These are phyloP conservation scores for Drosophila littoralis DNA, from an alignment of 1,140 invertebrate species.

Conservation along the genomic window DNA sequence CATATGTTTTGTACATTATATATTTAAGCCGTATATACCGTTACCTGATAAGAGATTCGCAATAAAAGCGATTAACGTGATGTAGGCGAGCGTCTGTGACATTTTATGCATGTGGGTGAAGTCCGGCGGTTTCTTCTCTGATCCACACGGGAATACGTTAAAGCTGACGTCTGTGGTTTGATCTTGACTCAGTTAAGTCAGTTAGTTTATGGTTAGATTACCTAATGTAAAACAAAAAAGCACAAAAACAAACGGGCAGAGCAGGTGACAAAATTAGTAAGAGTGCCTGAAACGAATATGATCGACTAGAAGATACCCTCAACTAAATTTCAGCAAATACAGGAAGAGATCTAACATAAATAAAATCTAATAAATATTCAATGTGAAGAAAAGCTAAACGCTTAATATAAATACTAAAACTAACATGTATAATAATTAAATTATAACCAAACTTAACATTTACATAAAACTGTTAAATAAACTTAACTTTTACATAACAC, in stretches of 20 bases:
- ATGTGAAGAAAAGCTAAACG: no score
- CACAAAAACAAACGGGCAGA: neutral
- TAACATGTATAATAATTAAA: no score
- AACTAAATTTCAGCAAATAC: neutral
- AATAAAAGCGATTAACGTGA: slow-evolving; percentile 64
- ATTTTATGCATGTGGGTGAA: slow-evolving; percentile 33
- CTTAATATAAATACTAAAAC: no score
- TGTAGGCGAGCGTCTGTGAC: slow-evolving; percentile 56
- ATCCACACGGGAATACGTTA: neutral
- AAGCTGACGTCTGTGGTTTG: neutral
- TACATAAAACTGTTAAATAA: no score
- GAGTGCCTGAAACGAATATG: neutral
- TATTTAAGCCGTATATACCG: neutral
- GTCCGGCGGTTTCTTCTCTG: neutral
- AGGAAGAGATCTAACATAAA: no score
- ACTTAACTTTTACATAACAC: no score
- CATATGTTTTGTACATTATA: no score
- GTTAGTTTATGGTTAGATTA: slow-evolving; percentile 10
- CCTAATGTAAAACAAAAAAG: neutral
- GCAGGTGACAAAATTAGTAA: slow-evolving; percentile 1
- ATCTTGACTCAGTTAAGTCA: slow-evolving; percentile 12
- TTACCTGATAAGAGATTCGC: slow-evolving; percentile 76
- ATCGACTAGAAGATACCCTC: neutral
- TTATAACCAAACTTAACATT: no score
- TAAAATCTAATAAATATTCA: no score